Conservation (phyloP, 2,888 invertebrate genomes). For the Aphelenchoides bicaudatus region DNA sequence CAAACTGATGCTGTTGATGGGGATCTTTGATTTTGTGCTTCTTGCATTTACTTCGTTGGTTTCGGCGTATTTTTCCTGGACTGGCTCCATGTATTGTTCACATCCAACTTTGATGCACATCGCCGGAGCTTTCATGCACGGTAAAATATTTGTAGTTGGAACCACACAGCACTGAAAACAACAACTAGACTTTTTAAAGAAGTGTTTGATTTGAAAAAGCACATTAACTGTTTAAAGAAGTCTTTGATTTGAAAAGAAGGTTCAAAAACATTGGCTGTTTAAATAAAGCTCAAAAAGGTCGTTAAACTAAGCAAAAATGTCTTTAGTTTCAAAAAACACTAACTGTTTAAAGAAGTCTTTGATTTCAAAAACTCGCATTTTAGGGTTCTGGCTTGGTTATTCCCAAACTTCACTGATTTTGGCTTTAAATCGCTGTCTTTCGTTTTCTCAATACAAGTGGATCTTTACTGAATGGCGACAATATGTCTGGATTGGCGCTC, state of each 20-base stretch:
- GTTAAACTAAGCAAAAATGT: too few species aligned
- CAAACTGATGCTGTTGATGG: conserved; percentile 20
- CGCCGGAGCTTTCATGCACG: conserved; percentile 4
- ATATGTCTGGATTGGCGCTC: neutral
- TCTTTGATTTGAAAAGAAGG: too few species aligned
- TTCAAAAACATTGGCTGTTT: too few species aligned
- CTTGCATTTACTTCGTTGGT: conserved; percentile 2
- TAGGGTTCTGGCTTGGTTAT: conserved; percentile 18
- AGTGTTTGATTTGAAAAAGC: too few species aligned
- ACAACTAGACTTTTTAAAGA: too few species aligned
- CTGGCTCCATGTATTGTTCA: conserved; percentile 4
- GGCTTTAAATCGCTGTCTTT: conserved; percentile 16
- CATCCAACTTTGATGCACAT: conserved; percentile 5
- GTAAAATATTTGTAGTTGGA: neutral
- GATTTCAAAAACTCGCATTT: too few species aligned
- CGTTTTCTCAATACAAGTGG: conserved; percentile 11
- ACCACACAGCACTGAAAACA: neutral
- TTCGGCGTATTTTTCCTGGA: neutral
- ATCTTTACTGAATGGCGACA: conserved; percentile 4
- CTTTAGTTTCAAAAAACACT: too few species aligned
- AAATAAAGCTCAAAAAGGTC: too few species aligned
- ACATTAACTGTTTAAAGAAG: too few species aligned
- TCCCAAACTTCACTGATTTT: conserved; percentile 6
- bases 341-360: too few species aligned
- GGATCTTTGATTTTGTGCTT: neutral